These are phyloP conservation scores for Podotricha telesiphe DNA, from an alignment of 2,888 invertebrate genomes.

Conservation along the genomic window DNA sequence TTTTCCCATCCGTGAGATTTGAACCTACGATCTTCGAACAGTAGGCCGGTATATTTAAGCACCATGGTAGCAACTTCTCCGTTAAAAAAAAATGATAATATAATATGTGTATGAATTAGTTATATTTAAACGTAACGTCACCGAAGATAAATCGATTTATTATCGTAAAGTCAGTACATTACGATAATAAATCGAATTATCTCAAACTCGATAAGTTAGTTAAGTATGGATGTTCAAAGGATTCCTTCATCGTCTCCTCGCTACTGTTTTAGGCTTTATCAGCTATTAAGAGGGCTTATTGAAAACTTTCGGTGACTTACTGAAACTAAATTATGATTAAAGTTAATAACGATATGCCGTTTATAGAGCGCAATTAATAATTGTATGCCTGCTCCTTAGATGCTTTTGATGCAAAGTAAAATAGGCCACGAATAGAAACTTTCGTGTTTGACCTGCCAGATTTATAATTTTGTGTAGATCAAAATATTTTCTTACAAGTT, in stretches of 20 bases:
- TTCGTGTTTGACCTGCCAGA: conserved; percentile 19
- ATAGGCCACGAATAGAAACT: conserved; percentile 12
- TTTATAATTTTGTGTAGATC: conserved; percentile 7
- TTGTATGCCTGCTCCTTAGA: neutral
- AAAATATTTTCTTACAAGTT: conserved; percentile 5
- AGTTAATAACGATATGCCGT: neutral
- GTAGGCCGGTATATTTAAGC: too few relatives aligned
- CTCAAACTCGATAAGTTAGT: conserved; percentile 4
- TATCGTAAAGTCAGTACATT: too few relatives aligned
- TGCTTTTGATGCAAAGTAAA: neutral
- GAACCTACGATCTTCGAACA: too few relatives aligned
- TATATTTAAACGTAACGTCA: too few relatives aligned
- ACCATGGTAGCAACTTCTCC: too few relatives aligned
- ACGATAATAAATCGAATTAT: conserved; percentile 8
- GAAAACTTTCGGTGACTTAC: conserved; percentile 1
- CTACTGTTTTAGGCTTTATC: conserved; percentile 6
- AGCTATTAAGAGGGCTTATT: neutral
- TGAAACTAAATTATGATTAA: neutral
- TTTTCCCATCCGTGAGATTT: too few relatives aligned
- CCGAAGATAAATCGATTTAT: too few relatives aligned
- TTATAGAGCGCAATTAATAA: neutral
- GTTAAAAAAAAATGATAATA: too few relatives aligned
- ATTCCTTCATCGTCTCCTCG: neutral
- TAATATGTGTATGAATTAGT: too few relatives aligned
- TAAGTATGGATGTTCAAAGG: conserved; percentile 6